Percentiles rank a stretch among this genome's conserved stretches.
These are phyloP conservation scores for Alethe castanea DNA, from an alignment of 2,113 vertebrate species.

Conservation along the genomic window DNA sequence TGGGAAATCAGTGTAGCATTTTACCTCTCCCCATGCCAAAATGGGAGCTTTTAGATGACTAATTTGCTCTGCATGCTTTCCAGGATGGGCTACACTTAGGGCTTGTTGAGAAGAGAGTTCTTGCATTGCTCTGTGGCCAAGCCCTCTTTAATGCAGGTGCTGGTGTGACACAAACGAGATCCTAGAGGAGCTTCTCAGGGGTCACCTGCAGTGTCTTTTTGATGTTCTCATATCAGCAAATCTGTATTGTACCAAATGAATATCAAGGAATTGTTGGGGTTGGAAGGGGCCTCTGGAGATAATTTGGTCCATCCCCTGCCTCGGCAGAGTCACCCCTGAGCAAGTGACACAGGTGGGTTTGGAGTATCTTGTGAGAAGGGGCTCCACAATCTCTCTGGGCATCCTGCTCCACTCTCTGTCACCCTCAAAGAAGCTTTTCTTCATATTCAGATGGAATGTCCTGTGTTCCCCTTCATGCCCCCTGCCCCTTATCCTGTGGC, in stretches of 20 bases:
- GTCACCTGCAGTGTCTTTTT: conserved; percentile 22
- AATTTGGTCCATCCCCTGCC: fast-evolving
- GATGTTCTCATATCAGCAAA: conserved; percentile 27
- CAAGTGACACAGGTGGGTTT: not conserved
- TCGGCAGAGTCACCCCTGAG: not conserved
- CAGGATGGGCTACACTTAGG: conserved; percentile 43
- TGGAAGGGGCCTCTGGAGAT: not conserved
- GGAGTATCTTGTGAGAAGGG: too few species aligned
- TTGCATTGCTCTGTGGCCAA: conserved; percentile 39
- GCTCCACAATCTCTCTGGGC: not conserved
- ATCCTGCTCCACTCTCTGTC: not conserved
- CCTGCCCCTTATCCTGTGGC: not conserved
- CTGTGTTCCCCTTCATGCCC: not conserved
- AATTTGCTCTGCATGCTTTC: conserved; percentile 64
- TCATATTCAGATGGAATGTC: not conserved
- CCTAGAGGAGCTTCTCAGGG: conserved; percentile 18
- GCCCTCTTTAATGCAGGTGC: conserved; percentile 52
- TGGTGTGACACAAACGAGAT: conserved; percentile 39
- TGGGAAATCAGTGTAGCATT: conserved; percentile 73
- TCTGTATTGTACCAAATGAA: not conserved
- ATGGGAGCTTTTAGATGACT: conserved; percentile 67
- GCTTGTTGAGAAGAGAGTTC: conserved; percentile 58
- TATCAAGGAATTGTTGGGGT: not conserved
- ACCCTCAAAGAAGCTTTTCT: not conserved
- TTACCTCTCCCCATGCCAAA: conserved; percentile 63